Evolutionary conservation across 2,113 vertebrate species (phyloP), one percentile per base, ranked within the genome.

Genomic region (Halichoeres trimaculatus): DNA sequence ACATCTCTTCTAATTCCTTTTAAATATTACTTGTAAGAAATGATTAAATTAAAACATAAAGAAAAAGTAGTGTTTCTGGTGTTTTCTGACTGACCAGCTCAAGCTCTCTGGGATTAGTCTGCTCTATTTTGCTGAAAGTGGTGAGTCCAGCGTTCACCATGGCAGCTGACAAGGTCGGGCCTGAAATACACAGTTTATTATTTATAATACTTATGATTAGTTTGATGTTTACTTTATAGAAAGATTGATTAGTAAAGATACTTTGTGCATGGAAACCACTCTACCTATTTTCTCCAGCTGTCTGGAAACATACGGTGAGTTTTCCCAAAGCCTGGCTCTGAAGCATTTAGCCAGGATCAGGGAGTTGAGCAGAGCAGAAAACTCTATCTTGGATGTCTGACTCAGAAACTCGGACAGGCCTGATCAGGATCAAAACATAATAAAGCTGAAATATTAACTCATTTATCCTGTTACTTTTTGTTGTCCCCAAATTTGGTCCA

Each of bases 251-350:
- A 30, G 30, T 30, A 4, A 6, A 30, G 30, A 30, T 6, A 30
- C 30, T 30, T 30, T 30, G 30, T 30, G 6, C 30, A 30, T 4
- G 30, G 30, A 30, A 30, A 30, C 30, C 30, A 30, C 30, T 30
- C 13, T 90, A 99, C 97, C 98, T 80, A 99, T 99, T 93, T 97
- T 99, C 87, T 98, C 98, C 88, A 99, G 74, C 75, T 99, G 98
- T 87, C 95, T 99, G 66, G 97, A 97, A 62, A 99, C 90, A 53
- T 95, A 96, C 6, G 90, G 89, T 5, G 98, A 99, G 87, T 99
- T 96, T 89, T 99, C 98, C 97, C 98, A 99, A 81, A 99, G 94
- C 88, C 90, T 97, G 86, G 96, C 96, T 72, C 94, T 94, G 91
- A 99, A 98, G 92, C 98, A 99, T 81, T 99, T 99, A 1, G 96